These are phyloP conservation scores for Hemiprocne comata DNA, from an alignment of 2,113 vertebrate genomes.

Conservation along the genomic window DNA sequence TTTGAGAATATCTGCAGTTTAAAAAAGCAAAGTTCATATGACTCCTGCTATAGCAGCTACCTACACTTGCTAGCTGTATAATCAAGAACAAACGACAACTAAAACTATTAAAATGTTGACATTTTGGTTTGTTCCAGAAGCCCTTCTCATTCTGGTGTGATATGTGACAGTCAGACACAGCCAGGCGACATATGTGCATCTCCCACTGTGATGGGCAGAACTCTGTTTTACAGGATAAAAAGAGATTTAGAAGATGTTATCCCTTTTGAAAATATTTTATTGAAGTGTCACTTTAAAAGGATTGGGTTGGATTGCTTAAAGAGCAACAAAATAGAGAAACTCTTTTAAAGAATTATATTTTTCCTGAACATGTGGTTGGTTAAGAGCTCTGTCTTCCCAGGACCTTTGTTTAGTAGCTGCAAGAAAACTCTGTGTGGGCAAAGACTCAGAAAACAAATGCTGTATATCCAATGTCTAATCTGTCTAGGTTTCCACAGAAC, in stretches of 20 bases:
- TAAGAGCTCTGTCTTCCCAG: not conserved
- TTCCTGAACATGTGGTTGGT: not conserved
- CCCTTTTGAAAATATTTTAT: not conserved
- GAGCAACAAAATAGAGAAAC: not conserved
- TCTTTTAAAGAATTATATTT: not conserved
- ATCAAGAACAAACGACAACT: conserved; percentile 8
- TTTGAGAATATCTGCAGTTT: not conserved
- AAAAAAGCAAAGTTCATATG: not conserved
- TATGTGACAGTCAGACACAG: not conserved
- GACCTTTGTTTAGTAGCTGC: not conserved
- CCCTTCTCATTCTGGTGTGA: not conserved
- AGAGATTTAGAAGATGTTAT: not conserved
- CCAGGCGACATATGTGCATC: not conserved
- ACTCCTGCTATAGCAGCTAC: not conserved
- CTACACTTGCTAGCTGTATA: not conserved
- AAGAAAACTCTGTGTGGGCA: not conserved
- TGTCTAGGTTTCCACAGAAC: not conserved
- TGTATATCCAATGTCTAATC: not conserved
- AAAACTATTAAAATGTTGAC: not conserved
- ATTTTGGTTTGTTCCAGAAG: not conserved
- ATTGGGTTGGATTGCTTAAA: not conserved
- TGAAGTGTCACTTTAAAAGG: not conserved
- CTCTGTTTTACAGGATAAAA: not conserved
- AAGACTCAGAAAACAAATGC: not conserved
- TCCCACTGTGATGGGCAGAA: not conserved